Evolutionary conservation across 2,113 vertebrate species (phyloP), one percentile per base, ranked within the genome.

Genomic region (Chionis minor): DNA sequence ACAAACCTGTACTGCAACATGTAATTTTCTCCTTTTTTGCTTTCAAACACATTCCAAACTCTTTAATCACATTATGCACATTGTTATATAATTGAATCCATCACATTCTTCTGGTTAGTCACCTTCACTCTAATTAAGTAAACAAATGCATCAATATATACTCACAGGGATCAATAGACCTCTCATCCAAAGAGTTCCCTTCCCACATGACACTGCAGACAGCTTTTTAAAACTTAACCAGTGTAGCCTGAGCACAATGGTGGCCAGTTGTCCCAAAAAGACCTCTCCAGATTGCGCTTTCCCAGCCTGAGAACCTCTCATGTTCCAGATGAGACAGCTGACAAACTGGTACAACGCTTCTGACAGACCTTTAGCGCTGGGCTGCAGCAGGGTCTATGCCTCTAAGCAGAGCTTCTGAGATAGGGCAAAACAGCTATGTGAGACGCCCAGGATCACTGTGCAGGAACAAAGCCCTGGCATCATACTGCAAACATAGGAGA

Each of bases 231-330:
- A 92, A 62, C 0, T 4, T 26, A 80, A 40, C 28, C 51, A 67
- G 20, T 2, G 11, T 80, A 58, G 73, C 55, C 16, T 42, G 38
- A 78, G 27, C 26, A 52, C 0, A 1, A 13, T 9, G 9, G 38
- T 56, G 19, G 40, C 32, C 16, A 56, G 20, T 2, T 71, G 33
- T 18, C 38, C 35, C 59, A 4, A 38, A 30, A 49, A 81, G 40
- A 35, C 33, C 59, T 38, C 14, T 58, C 33, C n/a, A 32, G 19
- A 38, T 10, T 0, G 0, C 0, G 0, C 33, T 17, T 78, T 66
- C 13, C 42, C 33, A 77, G 45, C 44, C 56, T 8, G 23, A 47
- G 15, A 58, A 18, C 4, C 13, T n/a, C 42, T 17, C 49, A 19
- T 6, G 6, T 5, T 52, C 9, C 20, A 69, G 66, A 42, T 8